Percentiles rank a stretch among this genome's conserved stretches.
Conservation (phyloP, 1,140 invertebrate species). For the Hyposmocoma kahamanoa region DNA sequence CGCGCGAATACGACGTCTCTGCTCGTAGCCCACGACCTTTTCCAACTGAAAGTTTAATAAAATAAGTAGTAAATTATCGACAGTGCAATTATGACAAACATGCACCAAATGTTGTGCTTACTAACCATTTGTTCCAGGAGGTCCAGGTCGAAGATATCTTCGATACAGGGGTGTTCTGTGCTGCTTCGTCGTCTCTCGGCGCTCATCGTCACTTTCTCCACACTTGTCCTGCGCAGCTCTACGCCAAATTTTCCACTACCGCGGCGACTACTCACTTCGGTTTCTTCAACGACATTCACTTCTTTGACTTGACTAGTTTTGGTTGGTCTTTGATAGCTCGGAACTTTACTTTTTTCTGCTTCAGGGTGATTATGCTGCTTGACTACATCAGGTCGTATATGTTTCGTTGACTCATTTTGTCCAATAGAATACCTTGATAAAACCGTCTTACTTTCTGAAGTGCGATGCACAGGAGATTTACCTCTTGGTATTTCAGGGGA, state of each 20-base stretch:
- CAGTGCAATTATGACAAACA: conserved; percentile 10
- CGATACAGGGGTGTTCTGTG: conserved; percentile 74
- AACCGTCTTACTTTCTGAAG: conserved; percentile 23
- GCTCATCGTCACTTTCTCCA: conserved; percentile 51
- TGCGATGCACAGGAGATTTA: conserved; percentile 35
- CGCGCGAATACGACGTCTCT: conserved; percentile 81
- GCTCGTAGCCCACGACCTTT: conserved; percentile 82
- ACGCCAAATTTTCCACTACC: conserved; percentile 79
- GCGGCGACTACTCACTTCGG: conserved; percentile 57
- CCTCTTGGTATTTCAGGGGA: conserved; percentile 31
- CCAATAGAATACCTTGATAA: conserved; percentile 19
- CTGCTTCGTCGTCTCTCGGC: conserved; percentile 56
- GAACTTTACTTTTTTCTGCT: conserved; percentile 41
- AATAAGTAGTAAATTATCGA: conserved; percentile 5
- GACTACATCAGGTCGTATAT: conserved; percentile 20
- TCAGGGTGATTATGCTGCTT: conserved; percentile 22
- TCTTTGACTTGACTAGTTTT: conserved; percentile 56
- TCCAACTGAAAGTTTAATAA: conserved; percentile 76
- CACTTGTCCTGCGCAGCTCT: conserved; percentile 73
- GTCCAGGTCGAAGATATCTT: conserved; percentile 81
- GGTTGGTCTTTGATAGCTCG: conserved; percentile 50
- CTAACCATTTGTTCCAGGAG: conserved; percentile 80
- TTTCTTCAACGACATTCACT: conserved; percentile 42
- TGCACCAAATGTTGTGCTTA: conserved; percentile 18
- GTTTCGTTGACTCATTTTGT: conserved; percentile 27